Evolutionary conservation across 2,113 vertebrate species (phyloP).

Genomic region (Triplophysa rosa): DNA sequence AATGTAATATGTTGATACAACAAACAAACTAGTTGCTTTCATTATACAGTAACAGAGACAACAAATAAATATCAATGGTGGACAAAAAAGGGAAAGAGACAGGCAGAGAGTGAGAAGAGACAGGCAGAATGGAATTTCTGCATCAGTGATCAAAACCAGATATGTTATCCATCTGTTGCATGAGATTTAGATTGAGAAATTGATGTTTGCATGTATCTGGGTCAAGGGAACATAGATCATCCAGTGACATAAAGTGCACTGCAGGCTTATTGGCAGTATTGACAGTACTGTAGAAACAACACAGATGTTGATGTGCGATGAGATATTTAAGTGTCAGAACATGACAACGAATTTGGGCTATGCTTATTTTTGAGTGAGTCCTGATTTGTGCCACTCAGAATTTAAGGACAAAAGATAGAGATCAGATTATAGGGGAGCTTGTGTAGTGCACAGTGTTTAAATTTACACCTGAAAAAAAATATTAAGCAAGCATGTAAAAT

Average conservation of each 20-base stretch:
- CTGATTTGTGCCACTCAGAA: background rate
- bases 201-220: background rate
- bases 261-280: background rate
- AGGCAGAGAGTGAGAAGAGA: background rate
- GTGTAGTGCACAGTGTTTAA: too few species aligned
- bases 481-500: too few species aligned
- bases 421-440: too few species aligned
- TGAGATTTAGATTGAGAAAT: constrained; percentile 2
- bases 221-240: background rate
- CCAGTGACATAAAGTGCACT: background rate
- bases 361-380: background rate
- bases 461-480: too few species aligned
- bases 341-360: background rate
- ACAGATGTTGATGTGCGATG: background rate
- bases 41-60: background rate
- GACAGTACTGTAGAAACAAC: background rate
- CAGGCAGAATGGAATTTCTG: background rate
- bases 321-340: background rate
- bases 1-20: background rate
- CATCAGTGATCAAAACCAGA: background rate
- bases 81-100: background rate
- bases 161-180: constrained; percentile 11
- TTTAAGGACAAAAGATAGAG: background rate
- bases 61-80: background rate
- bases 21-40: background rate